These are phyloP conservation scores for Anthophora plumipes DNA, from an alignment of 2,888 invertebrate species.

Conservation along the genomic window DNA sequence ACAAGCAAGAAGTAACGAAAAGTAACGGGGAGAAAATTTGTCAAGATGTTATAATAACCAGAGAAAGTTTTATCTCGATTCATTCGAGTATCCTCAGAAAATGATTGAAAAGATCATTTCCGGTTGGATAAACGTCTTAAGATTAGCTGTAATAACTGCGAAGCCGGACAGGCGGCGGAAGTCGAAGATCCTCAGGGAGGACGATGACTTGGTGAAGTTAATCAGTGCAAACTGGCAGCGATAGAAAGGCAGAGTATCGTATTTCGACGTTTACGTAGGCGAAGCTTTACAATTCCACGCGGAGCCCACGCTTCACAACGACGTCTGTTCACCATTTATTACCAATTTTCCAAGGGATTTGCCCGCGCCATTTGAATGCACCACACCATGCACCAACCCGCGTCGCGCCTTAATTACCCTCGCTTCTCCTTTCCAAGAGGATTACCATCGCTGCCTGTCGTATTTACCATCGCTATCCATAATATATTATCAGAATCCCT, in stretches of 20 bases:
- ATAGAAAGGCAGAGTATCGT: neutral
- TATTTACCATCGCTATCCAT: neutral
- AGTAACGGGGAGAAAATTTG: neutral
- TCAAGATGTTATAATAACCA: too few relatives aligned
- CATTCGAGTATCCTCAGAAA: neutral
- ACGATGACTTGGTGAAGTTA: conserved; percentile 35
- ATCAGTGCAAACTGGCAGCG: conserved; percentile 30
- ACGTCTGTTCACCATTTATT: conserved; percentile 39
- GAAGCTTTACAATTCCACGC: conserved; percentile 33
- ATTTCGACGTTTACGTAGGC: conserved; percentile 25
- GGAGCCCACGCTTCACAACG: conserved; percentile 15
- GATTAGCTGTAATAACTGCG: too few relatives aligned
- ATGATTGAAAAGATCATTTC: neutral
- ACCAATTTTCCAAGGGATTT: conserved; percentile 57
- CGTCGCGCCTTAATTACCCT: conserved; percentile 28
- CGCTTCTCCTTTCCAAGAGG: conserved; percentile 1
- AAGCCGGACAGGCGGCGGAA: neutral
- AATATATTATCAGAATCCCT: neutral
- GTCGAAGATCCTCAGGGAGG: conserved; percentile 18
- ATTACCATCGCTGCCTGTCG: conserved; percentile 6
- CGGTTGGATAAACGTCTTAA: too few relatives aligned
- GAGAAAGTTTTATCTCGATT: neutral
- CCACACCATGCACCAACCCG: conserved; percentile 6
- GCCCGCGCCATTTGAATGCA: conserved; percentile 19
- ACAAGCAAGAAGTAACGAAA: too few relatives aligned